Evolutionary conservation across 2,113 vertebrate genomes (phyloP), one percentile per base, ranked within the genome.

Genomic region (Ranitomeya imitator): DNA sequence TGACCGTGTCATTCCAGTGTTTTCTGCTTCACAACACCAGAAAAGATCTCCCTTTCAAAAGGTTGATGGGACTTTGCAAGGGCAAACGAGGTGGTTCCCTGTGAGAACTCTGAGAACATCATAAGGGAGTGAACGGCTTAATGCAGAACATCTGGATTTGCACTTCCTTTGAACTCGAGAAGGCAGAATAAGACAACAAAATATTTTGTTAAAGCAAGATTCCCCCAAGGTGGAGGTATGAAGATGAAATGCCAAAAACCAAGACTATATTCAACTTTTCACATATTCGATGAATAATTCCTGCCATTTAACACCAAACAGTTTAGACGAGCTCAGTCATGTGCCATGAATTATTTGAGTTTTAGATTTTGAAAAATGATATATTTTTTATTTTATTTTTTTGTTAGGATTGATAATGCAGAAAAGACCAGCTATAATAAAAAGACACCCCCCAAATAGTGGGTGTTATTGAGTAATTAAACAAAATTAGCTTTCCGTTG

Each of bases 111-210:
- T 63, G 80, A 65, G 81, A 26, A 67, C 71, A 78, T 67, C 80
- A 77, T 31, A 63, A 37, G 79, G 86, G 79, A 88, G 86, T 73
- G 69, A 76, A 16, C 7, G 5, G 15, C 71, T n/a, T 88, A 84
- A 88, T 74, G 15, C 51, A 7, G 26, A 88, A 88, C 87, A 88
- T 84, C 80, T 88, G 87, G 1, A 84, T 84, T 67, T 54, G 81
- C 81, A 67, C 79, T 88, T 88, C 60, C 81, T 88, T 83, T 88
- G 87, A 88, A 88, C 81, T 84, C 51, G 10, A 51, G 51, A 88
- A 88, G 21, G 23, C 77, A 57, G n/a, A 78, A 81, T 61, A 84
- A 84, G 52, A 78, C 59, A 69, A 81, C 37, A 73, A 37, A 84
- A 84, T 78, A 78, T 67, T 84, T 78, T 84, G 31, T 37, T 21